Percentiles rank a stretch among this genome's conserved stretches.
Evolutionary conservation across 1,140 invertebrate species (phyloP).

Genomic region (Pseudachorutes palmiensis): DNA sequence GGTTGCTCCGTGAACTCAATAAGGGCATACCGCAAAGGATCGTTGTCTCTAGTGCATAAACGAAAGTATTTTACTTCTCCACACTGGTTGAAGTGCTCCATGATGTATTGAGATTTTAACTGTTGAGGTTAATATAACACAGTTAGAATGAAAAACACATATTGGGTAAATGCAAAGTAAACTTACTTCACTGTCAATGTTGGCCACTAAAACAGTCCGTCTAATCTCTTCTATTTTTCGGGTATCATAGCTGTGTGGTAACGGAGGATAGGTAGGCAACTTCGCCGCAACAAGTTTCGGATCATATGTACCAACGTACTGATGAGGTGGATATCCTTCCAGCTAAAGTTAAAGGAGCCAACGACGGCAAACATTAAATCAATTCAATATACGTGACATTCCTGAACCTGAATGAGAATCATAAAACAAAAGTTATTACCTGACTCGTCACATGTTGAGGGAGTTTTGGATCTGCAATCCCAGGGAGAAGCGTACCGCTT

Average conservation of each 20-base stretch:
- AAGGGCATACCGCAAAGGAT: conserved; percentile 67
- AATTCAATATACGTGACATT: too few relatives aligned
- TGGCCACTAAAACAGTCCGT: conserved; percentile 72
- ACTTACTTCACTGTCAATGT: conserved; percentile 58
- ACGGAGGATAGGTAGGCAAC: conserved; percentile 80
- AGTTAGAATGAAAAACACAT: not conserved
- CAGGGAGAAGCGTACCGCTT: conserved; percentile 66
- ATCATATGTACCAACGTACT: conserved; percentile 81
- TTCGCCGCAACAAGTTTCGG: conserved; percentile 74
- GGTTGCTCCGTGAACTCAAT: conserved; percentile 91
- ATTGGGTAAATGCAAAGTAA: not conserved
- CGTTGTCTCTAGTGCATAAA: conserved; percentile 74
- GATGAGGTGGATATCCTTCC: conserved; percentile 69
- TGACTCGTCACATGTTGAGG: conserved; percentile 79
- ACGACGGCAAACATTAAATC: conserved; percentile 10
- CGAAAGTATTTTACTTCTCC: conserved; percentile 94
- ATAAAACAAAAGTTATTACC: conserved; percentile 42
- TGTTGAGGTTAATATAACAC: conserved; percentile 17
- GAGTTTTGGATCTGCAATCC: conserved; percentile 74
- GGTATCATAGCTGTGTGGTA: conserved; percentile 82
- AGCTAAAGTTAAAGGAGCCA: conserved; percentile 48
- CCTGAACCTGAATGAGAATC: not conserved
- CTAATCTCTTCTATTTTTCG: conserved; percentile 93
- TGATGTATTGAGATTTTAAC: conserved; percentile 59
- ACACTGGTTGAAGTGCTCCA: conserved; percentile 75